Base-by-base conservation (phyloP, 2,888 invertebrate species). In the Agrilus cyanescens region DNA sequence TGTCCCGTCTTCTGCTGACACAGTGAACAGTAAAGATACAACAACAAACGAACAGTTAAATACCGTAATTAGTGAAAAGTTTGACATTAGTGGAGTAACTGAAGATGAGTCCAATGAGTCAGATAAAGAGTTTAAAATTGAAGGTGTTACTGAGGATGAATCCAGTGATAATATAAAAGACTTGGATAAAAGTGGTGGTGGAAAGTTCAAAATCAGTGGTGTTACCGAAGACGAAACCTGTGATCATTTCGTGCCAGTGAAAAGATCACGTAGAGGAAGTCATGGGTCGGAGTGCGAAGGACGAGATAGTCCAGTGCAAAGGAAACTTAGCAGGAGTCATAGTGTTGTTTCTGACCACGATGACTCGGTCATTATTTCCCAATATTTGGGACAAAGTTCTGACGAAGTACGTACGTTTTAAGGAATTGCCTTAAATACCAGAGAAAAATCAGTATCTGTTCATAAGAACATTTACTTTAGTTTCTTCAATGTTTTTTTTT, bases 181-280 rank as follows among this genome's bases (percentile, higher is more conserved):
- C 32, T 15, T 31, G 16, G 13, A 31, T 36, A 38, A 35, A 2
- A 15, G 12, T 30, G 30, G 12, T 30, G 30, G 13, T 14, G 20
- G 3, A 38, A 43, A 13, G 34, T 14, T 40, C 13, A 16, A 18
- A 12, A 38, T 45, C 10, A 37, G 45, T 38, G 43, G 47, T 36
- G 47, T 44, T 16, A 49, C 43, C 13, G 40, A 40, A 38, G 40
- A 33, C 32, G 45, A 47, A 43, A 45, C 40, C 8, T 40, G 40
- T 40, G 48, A 46, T 10, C 25, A 25, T 25, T 25, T 25, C 25
- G 25, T 25, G 25, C 10, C 25, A 10, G 25, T 25, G 25, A 25
- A 25, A 10, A 25, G 25, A 10, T 10, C 25, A 25, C 25, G 25
- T 25, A 25, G 10, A 25, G 25, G 25, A 25, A 25, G 25, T 4